A percentile compares a stretch with the other conserved stretches of the same genome.
Evolutionary conservation across 37 sponge, comb jelly and placozoan genomes (phyloP).

Genomic region (Diacarnus erythraeanus): DNA sequence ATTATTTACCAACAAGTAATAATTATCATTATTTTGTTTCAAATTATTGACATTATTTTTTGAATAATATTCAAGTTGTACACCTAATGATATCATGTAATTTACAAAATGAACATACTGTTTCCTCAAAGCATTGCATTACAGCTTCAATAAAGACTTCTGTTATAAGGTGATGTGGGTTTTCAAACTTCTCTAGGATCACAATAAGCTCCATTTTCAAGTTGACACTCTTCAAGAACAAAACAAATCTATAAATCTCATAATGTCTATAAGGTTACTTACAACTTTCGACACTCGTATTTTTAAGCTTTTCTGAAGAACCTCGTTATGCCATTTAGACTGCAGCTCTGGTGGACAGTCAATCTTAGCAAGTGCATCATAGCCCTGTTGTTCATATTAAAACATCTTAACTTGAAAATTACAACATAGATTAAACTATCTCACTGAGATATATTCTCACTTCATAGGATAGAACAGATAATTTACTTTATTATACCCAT

Average conservation of each 20-base stretch:
- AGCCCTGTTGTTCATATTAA: too few species aligned
- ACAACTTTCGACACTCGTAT: background rate
- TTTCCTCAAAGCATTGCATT: slow-evolving; percentile 7
- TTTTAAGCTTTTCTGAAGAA: background rate
- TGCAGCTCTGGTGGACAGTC: background rate
- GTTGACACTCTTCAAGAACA: background rate
- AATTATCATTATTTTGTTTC: slow-evolving; percentile 6
- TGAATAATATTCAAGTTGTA: too few species aligned
- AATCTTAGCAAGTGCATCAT: background rate
- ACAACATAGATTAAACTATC: background rate
- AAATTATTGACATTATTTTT: background rate
- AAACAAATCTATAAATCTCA: background rate
- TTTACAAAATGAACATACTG: too few species aligned
- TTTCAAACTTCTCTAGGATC: background rate
- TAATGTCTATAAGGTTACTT: background rate
- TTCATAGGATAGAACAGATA: background rate
- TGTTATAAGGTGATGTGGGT: slow-evolving; percentile 8
- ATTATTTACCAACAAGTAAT: background rate
- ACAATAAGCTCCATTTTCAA: slow-evolving; percentile 4
- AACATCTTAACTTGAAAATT: background rate
- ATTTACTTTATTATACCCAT: background rate
- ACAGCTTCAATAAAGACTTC: slow-evolving; percentile 5
- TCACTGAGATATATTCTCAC: background rate
- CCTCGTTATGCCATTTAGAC: background rate
- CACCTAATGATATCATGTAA: too few species aligned